Evolutionary conservation across 2,797 vertebrate species (phyloP), one percentile per base, ranked within the genome.

Genomic region (Nannoperca australis): DNA sequence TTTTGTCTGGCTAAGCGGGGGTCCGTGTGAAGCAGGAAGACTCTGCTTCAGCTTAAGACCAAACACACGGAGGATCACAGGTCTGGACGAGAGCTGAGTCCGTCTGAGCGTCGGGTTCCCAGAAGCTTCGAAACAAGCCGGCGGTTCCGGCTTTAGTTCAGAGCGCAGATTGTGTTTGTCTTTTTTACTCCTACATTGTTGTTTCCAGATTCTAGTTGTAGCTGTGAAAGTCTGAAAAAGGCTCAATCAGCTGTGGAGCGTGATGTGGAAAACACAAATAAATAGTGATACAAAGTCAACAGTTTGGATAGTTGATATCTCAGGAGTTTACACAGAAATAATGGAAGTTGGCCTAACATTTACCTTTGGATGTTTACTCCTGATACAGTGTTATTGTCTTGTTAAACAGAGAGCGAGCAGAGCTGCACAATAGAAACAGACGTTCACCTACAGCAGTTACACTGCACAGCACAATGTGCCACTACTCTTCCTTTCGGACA

Each of bases 21-120:
- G 86, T 90, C 90, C 68, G 71, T 95, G 94, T 93, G 92, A 94
- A 92, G 88, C 93, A 92, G 93, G 93, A 93, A 92, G 87, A 84
- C 87, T 75, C 62, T 17, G 53, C 70, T 77, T 66, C 74, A 38
- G 76, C 76, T 47, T 15, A 56, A 83, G 90, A 94, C 91, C 88
- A 88, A 94, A 93, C 92, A 90, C 78, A 1, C 30, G 0, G 76
- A 83, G 75, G 91, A 93, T 94, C 92, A 92, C 88, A 93, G 88
- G 85, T 89, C 81, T 62, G 78, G 63, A 66, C 58, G 13, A 85
- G 79, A 74, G 84, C 85, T 49, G 77, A 20, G 68, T 70, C 82
- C 38, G 88, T 91, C 89, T 91, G 88, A 94, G 83, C 79, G 55
- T 65, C 70, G 65, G 82, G 88, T 95, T 94, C 94, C 93, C 94